Conservation (phyloP, 2,113 vertebrate species). For the Osmerus mordax region DNA sequence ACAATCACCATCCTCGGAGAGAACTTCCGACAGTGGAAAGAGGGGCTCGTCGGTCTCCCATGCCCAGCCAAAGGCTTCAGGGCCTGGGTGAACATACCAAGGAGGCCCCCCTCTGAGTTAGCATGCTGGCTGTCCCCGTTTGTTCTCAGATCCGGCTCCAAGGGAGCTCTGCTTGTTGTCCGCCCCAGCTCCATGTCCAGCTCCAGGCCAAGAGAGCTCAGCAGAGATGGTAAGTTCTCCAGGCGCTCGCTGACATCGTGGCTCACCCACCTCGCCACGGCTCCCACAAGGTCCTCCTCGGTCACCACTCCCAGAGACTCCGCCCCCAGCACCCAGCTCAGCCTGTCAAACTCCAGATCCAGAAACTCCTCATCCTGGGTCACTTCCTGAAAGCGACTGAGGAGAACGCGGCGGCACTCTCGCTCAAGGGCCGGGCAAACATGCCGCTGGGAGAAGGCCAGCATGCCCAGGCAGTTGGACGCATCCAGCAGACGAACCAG, state of each 20-base stretch:
- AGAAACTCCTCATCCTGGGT: conserved; percentile 79
- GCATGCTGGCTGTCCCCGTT: conserved; percentile 64
- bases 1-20: conserved; percentile 78
- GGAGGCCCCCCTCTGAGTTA: conserved; percentile 65
- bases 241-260: conserved; percentile 69
- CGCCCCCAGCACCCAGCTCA: conserved; percentile 73
- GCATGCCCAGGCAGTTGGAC: conserved; percentile 78
- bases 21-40: conserved; percentile 59
- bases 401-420: conserved; percentile 71
- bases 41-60: conserved; percentile 24
- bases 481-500: conserved; percentile 75
- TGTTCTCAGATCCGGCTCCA: conserved; percentile 49
- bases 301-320: conserved; percentile 54
- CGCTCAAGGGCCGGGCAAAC: conserved; percentile 68
- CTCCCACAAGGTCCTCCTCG: conserved; percentile 68
- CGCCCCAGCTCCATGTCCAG: background rate
- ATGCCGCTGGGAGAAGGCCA: conserved; percentile 76
- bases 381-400: conserved; percentile 73
- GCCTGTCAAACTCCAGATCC: conserved; percentile 71
- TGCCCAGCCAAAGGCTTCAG: conserved; percentile 29
- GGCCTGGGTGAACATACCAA: conserved; percentile 66
- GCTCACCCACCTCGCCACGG: conserved; percentile 73
- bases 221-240: conserved; percentile 66
- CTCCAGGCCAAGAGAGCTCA: background rate
- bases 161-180: conserved; percentile 70